A percentile compares a stretch with the other conserved stretches of the same genome.
phyloP scores from a whole-genome alignment of 2,797 vertebrate genomes.

The Gymnocypris eckloni region DNA sequence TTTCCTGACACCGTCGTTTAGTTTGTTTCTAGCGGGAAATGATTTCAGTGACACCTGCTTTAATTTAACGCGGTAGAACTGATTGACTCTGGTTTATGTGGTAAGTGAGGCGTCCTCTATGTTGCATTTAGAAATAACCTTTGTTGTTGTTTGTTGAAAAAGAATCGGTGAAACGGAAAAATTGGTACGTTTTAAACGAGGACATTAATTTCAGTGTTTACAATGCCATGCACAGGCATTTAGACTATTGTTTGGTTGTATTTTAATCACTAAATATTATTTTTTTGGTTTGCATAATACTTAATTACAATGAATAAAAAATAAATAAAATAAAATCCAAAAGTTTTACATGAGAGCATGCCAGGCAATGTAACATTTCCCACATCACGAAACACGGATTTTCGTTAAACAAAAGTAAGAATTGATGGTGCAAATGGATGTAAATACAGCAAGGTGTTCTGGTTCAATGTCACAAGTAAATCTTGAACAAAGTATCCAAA shows the following conservation, averaged over 20 bases:
- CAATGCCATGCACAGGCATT: not conserved
- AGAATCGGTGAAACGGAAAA: not conserved
- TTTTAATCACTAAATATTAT: not conserved
- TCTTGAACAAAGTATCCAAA: not conserved
- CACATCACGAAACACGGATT: not conserved
- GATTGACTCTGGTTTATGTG: slow-evolving; percentile 8
- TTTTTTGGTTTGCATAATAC: not conserved
- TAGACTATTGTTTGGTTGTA: no score
- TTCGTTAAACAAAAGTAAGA: not conserved
- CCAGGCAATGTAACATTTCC: not conserved
- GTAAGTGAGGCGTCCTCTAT: slow-evolving; percentile 9
- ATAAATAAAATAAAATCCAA: not conserved
- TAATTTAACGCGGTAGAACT: not conserved
- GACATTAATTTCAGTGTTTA: not conserved
- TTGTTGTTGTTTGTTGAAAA: not conserved
- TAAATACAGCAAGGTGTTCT: not conserved
- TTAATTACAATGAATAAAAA: no score
- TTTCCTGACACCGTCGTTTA: not conserved
- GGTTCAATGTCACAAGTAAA: not conserved
- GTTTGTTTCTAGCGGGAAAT: slow-evolving; percentile 35
- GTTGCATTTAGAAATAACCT: not conserved
- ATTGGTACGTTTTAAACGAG: not conserved
- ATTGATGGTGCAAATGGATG: not conserved
- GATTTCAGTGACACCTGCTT: slow-evolving; percentile 36
- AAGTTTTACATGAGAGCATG: not conserved